Evolutionary conservation across 2,888 invertebrate genomes (phyloP).

Genomic region (Formica aserva): DNA sequence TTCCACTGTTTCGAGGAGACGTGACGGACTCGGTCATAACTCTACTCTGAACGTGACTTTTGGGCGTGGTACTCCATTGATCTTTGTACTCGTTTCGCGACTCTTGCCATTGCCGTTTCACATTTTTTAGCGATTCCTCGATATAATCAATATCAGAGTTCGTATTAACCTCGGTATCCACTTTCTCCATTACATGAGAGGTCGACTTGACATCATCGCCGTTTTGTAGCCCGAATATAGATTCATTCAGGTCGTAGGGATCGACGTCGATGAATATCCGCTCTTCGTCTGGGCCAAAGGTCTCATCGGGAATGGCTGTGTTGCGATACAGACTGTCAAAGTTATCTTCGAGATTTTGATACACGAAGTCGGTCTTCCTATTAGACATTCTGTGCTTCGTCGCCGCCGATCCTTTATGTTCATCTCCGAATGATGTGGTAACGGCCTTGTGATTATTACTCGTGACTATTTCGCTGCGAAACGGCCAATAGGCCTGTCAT

Average conservation of each 20-base stretch:
- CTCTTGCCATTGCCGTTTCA: slow-evolving; percentile 71
- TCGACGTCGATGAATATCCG: slow-evolving; percentile 84
- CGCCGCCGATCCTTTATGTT: slow-evolving; percentile 55
- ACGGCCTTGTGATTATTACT: slow-evolving; percentile 90
- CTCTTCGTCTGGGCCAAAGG: slow-evolving; percentile 83
- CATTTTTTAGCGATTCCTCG: slow-evolving; percentile 78
- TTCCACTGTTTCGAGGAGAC: slow-evolving; percentile 42
- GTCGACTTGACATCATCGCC: slow-evolving; percentile 65
- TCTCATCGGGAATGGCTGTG: slow-evolving; percentile 82
- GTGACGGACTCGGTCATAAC: slow-evolving; percentile 34
- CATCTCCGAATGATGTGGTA: slow-evolving; percentile 70
- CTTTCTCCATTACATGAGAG: slow-evolving; percentile 45
- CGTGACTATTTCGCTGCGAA: slow-evolving; percentile 89
- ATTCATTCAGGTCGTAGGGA: slow-evolving; percentile 81
- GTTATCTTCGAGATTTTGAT: slow-evolving; percentile 74
- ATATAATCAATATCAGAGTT: slow-evolving; percentile 73
- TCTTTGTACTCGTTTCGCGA: slow-evolving; percentile 63
- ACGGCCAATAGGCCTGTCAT: slow-evolving; percentile 90
- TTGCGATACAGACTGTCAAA: slow-evolving; percentile 76
- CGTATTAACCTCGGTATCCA: slow-evolving; percentile 18
- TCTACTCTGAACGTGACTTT: slow-evolving; percentile 40
- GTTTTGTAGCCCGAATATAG: slow-evolving; percentile 78
- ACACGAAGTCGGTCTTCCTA: slow-evolving; percentile 67
- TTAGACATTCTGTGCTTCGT: slow-evolving; percentile 65
- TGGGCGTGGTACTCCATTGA: slow-evolving; percentile 61